Conservation (phyloP, 2,113 vertebrate species). For the Tamias sibiricus region DNA sequence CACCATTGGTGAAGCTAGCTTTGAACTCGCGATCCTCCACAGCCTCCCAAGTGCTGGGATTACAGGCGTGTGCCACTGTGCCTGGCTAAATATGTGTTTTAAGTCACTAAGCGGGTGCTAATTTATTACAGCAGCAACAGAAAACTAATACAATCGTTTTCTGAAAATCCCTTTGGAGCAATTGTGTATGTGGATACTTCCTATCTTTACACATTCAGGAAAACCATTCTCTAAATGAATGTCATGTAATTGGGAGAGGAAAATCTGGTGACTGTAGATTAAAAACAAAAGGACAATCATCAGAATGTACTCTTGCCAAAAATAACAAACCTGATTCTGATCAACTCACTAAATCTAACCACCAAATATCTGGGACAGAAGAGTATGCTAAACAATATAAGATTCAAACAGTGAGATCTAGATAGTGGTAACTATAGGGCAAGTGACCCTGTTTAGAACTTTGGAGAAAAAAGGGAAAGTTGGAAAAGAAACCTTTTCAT, state of each 20-base stretch:
- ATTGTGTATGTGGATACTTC: slow-evolving; percentile 55
- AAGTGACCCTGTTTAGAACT: not conserved
- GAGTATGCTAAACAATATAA: not conserved
- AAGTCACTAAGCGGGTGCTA: not conserved
- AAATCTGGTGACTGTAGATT: not conserved
- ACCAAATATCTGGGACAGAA: not conserved
- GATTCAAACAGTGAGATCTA: not conserved
- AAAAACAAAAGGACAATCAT: slow-evolving; percentile 47
- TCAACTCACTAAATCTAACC: slow-evolving; percentile 51
- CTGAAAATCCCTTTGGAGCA: slow-evolving; percentile 32
- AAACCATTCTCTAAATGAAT: slow-evolving; percentile 17
- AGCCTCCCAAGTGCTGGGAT: no score
- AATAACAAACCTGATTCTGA: slow-evolving; percentile 46
- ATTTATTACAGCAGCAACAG: slow-evolving; percentile 34
- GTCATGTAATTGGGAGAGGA: not conserved
- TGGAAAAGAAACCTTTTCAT: not conserved
- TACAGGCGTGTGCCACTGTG: no score
- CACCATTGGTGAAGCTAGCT: no score
- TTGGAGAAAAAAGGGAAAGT: not conserved
- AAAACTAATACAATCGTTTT: slow-evolving; percentile 36
- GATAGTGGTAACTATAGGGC: not conserved
- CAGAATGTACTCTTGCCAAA: not conserved
- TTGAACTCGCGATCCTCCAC: no score
- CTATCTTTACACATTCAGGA: slow-evolving; percentile 53
- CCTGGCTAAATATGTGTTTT: not conserved